Evolutionary conservation across 2,888 invertebrate species (phyloP).

Genomic region (Leptopilina syphax): DNA sequence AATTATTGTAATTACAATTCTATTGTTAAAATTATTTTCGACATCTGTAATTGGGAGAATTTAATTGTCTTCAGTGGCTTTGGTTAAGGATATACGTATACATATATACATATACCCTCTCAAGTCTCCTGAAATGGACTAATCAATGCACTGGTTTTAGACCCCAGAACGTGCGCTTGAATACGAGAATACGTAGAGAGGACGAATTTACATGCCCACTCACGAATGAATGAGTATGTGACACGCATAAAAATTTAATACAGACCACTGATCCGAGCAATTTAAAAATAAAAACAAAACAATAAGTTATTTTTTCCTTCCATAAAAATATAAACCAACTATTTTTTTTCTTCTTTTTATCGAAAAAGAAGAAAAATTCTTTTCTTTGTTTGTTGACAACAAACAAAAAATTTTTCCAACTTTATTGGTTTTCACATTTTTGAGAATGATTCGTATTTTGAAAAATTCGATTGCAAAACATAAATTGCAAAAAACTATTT

Average conservation of each 20-base stretch:
- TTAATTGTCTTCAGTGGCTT: not conserved
- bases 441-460: too few species aligned
- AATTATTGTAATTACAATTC: not conserved
- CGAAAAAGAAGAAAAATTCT: too few species aligned
- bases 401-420: too few species aligned
- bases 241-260: conserved; percentile 57
- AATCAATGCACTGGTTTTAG: conserved; percentile 32
- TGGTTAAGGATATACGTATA: not conserved
- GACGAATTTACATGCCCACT: conserved; percentile 35
- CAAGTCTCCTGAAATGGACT: conserved; percentile 31
- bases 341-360: too few species aligned
- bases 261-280: conserved; percentile 45
- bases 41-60: not conserved
- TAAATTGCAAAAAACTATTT: too few species aligned
- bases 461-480: too few species aligned
- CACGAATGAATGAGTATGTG: conserved; percentile 45
- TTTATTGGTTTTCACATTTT: too few species aligned
- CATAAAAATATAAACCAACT: too few species aligned
- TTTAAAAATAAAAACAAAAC: not conserved
- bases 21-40: not conserved
- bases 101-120: not conserved
- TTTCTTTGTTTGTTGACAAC: too few species aligned
- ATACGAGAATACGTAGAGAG: conserved; percentile 29
- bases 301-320: not conserved
- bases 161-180: conserved; percentile 34